Percentiles rank a stretch among this genome's conserved stretches.
Evolutionary conservation across 2,888 invertebrate species (phyloP).

Genomic region (Caenorhabditis sp.): DNA sequence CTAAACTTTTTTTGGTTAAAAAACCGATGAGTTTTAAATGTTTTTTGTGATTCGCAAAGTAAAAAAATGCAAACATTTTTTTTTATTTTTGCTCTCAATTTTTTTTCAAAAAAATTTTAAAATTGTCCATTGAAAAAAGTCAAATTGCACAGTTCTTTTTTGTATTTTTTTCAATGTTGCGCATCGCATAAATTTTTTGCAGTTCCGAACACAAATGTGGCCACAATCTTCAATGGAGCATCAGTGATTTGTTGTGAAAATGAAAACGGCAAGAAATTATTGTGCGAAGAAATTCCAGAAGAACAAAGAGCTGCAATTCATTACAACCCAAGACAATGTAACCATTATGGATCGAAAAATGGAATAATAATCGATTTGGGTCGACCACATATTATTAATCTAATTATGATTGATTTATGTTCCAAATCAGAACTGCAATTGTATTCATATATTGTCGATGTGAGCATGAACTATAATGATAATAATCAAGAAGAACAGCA

Average conservation of each 20-base stretch:
- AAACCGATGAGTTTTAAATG: no score
- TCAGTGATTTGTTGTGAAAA: slow-evolving; percentile 89
- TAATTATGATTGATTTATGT: slow-evolving; percentile 83
- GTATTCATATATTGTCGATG: slow-evolving; percentile 91
- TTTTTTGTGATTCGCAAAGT: no score
- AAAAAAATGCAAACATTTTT: no score
- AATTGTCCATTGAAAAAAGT: no score
- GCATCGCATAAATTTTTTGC: slow-evolving; percentile 52
- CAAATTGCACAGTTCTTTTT: no score
- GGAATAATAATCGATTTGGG: slow-evolving; percentile 52
- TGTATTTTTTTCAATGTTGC: no score
- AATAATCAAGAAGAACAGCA: slow-evolving; percentile 70
- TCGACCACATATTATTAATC: slow-evolving; percentile 85
- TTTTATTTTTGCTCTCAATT: no score
- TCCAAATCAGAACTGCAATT: slow-evolving; percentile 75
- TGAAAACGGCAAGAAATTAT: slow-evolving; percentile 71
- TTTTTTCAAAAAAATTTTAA: slow-evolving; percentile 5
- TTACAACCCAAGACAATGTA: slow-evolving; percentile 7
- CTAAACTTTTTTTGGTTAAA: no score
- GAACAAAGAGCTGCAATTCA: slow-evolving; percentile 3
- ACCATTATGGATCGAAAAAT: slow-evolving; percentile 3
- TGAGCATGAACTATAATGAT: slow-evolving; percentile 78
- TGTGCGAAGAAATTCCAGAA: slow-evolving; percentile 75
- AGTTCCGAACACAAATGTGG: slow-evolving; percentile 92
- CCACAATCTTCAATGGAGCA: slow-evolving; percentile 82